Evolutionary conservation across 2,888 invertebrate species (phyloP), one percentile per base, ranked within the genome.

Genomic region (Ferdinandea cuprea): DNA sequence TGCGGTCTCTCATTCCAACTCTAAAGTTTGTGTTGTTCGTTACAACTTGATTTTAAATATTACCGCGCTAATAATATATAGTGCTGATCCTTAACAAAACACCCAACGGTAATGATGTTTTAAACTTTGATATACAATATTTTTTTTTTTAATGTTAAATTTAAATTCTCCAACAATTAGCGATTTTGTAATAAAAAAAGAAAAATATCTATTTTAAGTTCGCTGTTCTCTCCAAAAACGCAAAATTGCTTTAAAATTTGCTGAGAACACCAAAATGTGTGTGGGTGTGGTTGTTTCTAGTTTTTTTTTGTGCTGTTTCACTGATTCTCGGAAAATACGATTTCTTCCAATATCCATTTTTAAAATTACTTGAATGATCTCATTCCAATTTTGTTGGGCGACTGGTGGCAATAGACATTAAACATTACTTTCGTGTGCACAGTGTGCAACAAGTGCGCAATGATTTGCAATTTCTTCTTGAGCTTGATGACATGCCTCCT

Each of bases 201-300:
- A n/a, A n/a, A n/a, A n/a, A n/a, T n/a, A 56, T 81, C 81, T 81
- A 81, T 81, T 81, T 81, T 81, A 76, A 76, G 76, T 81, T 76
- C 19, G 44, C 13, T 25, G 66, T 66, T 65, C 81, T 81, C 76
- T 81, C 81, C 81, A 81, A 79, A 44, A 76, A 74, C 56, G 32
- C 61, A 52, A 54, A 46, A 61, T 42, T 72, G 52, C 25, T 8
- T 52, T 42, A 19, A 58, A 81, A 66, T 65, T n/a, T 37, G 25
- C 37, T 66, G 35, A 59, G 52, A 81, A 66, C 59, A 40, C 30
- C 28, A 48, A 81, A 54, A 79, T 63, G 13, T 30, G 76, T 76
- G 76, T 76, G 76, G 76, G 76, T 68, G 76, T 68, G 76, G 76
- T 68, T 76, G 68, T 44, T n/a, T 48, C 42, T 52, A n/a, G 30